These are phyloP conservation scores for Opisthograptis luteolata DNA, from an alignment of 2,888 invertebrate species.

Conservation along the genomic window DNA sequence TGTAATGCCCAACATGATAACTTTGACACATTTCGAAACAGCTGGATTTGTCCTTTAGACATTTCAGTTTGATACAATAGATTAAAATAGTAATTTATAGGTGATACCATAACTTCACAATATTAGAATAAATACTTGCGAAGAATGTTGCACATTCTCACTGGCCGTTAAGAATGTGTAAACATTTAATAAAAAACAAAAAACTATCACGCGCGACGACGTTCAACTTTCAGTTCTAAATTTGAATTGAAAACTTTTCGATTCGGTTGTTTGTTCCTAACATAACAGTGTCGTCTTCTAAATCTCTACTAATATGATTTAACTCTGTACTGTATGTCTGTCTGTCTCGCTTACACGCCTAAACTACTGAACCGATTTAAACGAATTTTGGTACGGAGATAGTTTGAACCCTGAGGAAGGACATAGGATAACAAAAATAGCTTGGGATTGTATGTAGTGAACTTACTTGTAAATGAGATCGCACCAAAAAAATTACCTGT, in stretches of 20 bases:
- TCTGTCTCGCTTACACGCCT: too few species aligned
- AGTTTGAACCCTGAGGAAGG: too few species aligned
- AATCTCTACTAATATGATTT: too few species aligned
- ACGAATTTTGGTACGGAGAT: too few species aligned
- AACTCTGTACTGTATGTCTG: too few species aligned
- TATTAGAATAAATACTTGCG: neutral
- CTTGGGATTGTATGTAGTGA: too few species aligned
- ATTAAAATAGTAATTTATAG: slow-evolving; percentile 5
- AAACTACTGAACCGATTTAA: too few species aligned
- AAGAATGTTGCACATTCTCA: neutral
- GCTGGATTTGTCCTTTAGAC: slow-evolving; percentile 29
- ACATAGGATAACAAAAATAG: too few species aligned
- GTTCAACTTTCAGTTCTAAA: slow-evolving; percentile 22
- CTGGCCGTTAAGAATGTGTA: slow-evolving; percentile 10
- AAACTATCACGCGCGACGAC: slow-evolving; percentile 9
- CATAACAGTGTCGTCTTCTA: slow-evolving; percentile 33
- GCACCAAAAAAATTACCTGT: too few species aligned
- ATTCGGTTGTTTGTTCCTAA: slow-evolving; percentile 29
- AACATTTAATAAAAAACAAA: slow-evolving; percentile 11
- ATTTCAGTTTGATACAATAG: slow-evolving; percentile 8
- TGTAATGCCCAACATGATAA: slow-evolving; percentile 31
- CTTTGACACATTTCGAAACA: slow-evolving; percentile 38
- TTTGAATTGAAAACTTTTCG: slow-evolving; percentile 33
- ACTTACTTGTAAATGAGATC: too few species aligned
- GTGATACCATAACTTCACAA: slow-evolving; percentile 3